phyloP scores from a whole-genome alignment of 2,888 invertebrate species.

The Deilephila elpenor region DNA sequence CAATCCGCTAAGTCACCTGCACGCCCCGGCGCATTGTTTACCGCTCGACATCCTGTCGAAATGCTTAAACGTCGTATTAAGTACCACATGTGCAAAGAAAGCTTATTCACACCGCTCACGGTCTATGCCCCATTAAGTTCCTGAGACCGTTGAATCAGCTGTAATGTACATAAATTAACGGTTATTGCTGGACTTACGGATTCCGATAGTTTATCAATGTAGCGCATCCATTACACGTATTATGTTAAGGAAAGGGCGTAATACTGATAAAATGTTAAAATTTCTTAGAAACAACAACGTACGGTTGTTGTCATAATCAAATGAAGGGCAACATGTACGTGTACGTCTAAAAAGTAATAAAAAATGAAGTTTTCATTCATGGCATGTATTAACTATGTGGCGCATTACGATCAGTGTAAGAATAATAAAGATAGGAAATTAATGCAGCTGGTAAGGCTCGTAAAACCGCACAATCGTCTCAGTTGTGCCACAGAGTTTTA shows the following conservation, averaged over 20 bases:
- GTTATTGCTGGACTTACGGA: background rate
- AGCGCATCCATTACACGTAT: background rate
- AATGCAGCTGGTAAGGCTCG: conserved; percentile 77
- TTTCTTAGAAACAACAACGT: background rate
- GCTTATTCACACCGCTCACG: background rate
- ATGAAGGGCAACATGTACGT: background rate
- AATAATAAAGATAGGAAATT: conserved; percentile 66
- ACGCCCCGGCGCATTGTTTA: conserved; percentile 41
- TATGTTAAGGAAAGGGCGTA: background rate
- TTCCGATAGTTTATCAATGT: conserved; percentile 12
- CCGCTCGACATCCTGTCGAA: conserved; percentile 48
- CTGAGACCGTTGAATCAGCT: conserved; percentile 6
- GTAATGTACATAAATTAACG: conserved; percentile 16
- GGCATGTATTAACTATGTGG: conserved; percentile 38
- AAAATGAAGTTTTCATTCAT: background rate
- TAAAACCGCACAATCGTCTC: conserved; percentile 74
- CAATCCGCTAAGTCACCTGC: conserved; percentile 71
- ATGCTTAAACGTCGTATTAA: conserved; percentile 20
- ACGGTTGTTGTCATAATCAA: background rate
- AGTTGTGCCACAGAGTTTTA: conserved; percentile 73
- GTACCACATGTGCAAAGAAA: background rate
- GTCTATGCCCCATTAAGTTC: conserved; percentile 3
- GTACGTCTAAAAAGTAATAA: conserved; percentile 3
- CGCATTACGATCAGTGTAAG: conserved; percentile 71
- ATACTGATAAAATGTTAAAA: background rate